phyloP scores from a whole-genome alignment of 2,113 vertebrate genomes.

The Cynocephalus volans region DNA sequence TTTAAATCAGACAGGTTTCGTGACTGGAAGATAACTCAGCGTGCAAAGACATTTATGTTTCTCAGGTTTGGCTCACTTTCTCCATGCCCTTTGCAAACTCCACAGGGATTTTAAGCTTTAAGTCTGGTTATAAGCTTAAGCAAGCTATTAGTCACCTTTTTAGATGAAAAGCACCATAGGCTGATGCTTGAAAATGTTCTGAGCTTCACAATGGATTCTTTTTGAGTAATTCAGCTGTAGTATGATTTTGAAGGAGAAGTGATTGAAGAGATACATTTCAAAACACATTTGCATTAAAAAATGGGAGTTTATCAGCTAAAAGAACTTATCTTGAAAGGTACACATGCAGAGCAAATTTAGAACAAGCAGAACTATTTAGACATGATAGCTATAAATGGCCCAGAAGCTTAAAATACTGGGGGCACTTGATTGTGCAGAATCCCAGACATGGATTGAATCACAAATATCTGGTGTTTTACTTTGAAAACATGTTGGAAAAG shows the following conservation, averaged over 20 bases:
- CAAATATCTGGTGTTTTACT: conserved; percentile 54
- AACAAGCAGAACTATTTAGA: conserved; percentile 72
- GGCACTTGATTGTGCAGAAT: background rate
- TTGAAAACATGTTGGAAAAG: background rate
- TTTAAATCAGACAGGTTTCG: conserved; percentile 58
- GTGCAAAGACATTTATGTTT: conserved; percentile 67
- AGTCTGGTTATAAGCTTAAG: conserved; percentile 79
- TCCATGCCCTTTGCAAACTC: conserved; percentile 75
- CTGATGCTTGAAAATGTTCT: conserved; percentile 70
- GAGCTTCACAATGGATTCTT: conserved; percentile 47
- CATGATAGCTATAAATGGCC: conserved; percentile 64
- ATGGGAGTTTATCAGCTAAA: conserved; percentile 66
- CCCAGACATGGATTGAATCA: conserved; percentile 40
- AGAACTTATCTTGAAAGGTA: conserved; percentile 75
- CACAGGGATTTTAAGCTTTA: conserved; percentile 73
- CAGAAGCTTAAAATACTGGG: conserved; percentile 52
- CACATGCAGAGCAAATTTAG: conserved; percentile 72
- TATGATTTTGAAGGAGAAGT: conserved; percentile 71
- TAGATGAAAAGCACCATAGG: conserved; percentile 80
- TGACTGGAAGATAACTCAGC: conserved; percentile 65
- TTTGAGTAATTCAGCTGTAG: conserved; percentile 71
- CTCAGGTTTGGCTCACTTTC: conserved; percentile 66
- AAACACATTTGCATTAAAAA: conserved; percentile 81
- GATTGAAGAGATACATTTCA: conserved; percentile 78
- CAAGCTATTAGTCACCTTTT: conserved; percentile 81